Evolutionary conservation across 2,113 vertebrate species (phyloP).

Genomic region (Cyprinodon tularosa): DNA sequence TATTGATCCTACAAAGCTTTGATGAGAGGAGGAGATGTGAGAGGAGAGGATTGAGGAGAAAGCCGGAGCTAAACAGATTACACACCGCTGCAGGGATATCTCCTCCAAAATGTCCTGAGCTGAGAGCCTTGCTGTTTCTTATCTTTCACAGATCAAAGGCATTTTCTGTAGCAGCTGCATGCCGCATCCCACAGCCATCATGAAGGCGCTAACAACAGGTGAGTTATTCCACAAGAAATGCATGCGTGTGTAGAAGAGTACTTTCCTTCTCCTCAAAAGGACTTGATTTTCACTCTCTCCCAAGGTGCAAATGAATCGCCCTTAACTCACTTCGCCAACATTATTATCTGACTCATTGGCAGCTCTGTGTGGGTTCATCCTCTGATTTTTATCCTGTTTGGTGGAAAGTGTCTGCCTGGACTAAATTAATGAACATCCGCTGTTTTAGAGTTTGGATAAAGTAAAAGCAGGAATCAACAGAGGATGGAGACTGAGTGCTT

Average conservation of each 20-base stretch:
- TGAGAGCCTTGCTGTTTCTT: constrained; percentile 23
- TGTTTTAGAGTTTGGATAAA: too few species aligned
- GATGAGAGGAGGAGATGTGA: not conserved
- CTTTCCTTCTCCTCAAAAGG: not conserved
- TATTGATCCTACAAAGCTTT: not conserved
- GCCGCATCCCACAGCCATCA: constrained; percentile 16
- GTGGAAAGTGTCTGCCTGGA: not conserved
- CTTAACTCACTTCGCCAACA: not conserved
- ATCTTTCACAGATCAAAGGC: constrained; percentile 25
- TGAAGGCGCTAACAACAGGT: constrained; percentile 53
- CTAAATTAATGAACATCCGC: not conserved
- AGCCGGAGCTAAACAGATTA: not conserved
- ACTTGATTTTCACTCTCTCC: constrained; percentile 22
- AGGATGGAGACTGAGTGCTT: too few species aligned
- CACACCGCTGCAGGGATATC: not conserved
- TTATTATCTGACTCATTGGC: not conserved
- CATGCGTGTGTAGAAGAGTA: not conserved
- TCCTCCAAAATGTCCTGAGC: not conserved
- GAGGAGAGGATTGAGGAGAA: not conserved
- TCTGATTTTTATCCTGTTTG: not conserved
- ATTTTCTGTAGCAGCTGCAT: constrained; percentile 16
- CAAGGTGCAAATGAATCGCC: not conserved
- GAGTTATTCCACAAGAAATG: constrained; percentile 2
- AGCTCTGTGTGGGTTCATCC: not conserved
- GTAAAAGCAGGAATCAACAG: too few species aligned